Evolutionary conservation across 2,113 vertebrate species (phyloP).

Genomic region (Miniopterus natalensis): DNA sequence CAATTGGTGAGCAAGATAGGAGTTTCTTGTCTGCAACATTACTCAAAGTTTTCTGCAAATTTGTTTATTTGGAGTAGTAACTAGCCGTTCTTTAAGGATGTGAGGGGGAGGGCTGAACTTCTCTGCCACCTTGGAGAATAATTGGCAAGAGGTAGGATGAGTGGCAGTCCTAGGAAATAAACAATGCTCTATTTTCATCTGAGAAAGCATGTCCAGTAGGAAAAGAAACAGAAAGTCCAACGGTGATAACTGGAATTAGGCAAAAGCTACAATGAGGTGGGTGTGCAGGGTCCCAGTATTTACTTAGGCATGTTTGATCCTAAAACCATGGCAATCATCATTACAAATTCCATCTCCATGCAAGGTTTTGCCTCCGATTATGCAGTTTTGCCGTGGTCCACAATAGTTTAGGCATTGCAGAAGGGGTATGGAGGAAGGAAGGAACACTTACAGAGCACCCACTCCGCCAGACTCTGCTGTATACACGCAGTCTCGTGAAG

Average conservation of each 20-base stretch:
- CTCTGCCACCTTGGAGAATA: not conserved
- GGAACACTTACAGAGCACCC: not conserved
- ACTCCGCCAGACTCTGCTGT: not conserved
- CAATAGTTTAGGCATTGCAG: not conserved
- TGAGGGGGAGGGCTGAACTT: not conserved
- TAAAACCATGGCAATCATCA: not conserved
- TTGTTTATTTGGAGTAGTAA: slow-evolving; percentile 15
- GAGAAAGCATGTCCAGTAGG: not conserved
- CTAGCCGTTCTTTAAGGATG: slow-evolving; percentile 16
- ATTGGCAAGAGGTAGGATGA: slow-evolving; percentile 15
- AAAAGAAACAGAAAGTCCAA: not conserved
- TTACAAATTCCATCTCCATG: not conserved
- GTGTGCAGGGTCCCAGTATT: not conserved
- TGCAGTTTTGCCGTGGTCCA: not conserved
- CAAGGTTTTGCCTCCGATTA: not conserved
- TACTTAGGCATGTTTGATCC: not conserved
- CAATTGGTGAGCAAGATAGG: not conserved
- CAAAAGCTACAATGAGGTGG: not conserved
- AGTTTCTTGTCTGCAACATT: slow-evolving; percentile 34
- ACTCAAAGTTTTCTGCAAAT: not conserved
- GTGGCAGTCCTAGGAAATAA: not conserved
- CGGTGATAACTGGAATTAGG: not conserved
- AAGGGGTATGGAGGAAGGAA: not conserved
- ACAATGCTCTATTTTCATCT: not conserved
- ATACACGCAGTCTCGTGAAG: not conserved